Percentiles rank a stretch among this genome's conserved stretches.
Evolutionary conservation across 2,113 vertebrate genomes (phyloP).

Genomic region (Lathamus discolor): DNA sequence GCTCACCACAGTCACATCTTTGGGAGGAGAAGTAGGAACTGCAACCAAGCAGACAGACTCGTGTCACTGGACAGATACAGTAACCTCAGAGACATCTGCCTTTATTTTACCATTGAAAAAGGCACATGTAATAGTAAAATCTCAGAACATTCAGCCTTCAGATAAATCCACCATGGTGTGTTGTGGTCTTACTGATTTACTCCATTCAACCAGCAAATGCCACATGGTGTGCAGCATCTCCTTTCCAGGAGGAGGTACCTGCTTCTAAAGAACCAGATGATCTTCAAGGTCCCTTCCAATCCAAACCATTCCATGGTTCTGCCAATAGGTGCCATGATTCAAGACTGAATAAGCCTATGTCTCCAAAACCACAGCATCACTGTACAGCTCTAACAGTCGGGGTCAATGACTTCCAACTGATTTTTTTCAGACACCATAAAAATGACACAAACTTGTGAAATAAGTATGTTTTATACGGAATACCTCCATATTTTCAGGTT

Average conservation of each 20-base stretch:
- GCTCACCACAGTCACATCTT: slow-evolving; percentile 98
- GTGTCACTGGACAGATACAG: background rate
- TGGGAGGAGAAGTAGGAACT: slow-evolving; percentile 95
- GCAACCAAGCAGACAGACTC: background rate
- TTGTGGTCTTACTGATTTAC: background rate
- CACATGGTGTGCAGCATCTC: background rate
- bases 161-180: too few species aligned
- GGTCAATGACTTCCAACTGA: background rate
- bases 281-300: background rate
- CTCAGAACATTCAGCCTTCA: background rate
- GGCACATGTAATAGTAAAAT: background rate
- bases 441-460: background rate
- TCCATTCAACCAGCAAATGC: background rate
- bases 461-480: background rate
- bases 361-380: background rate
- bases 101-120: background rate
- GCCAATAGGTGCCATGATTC: background rate
- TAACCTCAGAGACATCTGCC: background rate
- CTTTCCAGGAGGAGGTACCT: background rate
- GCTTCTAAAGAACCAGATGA: background rate
- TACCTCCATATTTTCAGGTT: background rate
- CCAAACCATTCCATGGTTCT: background rate
- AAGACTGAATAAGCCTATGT: background rate
- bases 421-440: background rate
- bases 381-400: background rate